Conservation (phyloP, 2,888 invertebrate species). For the Polietes domitor region DNA sequence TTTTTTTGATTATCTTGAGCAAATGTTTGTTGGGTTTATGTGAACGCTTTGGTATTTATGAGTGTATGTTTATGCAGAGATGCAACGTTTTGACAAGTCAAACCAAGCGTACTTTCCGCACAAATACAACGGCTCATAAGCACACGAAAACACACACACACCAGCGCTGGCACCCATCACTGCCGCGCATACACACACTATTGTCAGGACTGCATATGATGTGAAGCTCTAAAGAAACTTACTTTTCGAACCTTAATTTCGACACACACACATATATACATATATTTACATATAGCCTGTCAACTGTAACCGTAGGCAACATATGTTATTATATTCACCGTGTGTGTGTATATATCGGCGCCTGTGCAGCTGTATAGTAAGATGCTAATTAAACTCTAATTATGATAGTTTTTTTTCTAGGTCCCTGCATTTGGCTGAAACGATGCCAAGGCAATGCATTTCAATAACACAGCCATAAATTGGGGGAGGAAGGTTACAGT, state of each 20-base stretch:
- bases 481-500: too few relatives aligned
- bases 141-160: background rate
- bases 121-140: slow-evolving; percentile 25
- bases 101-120: slow-evolving; percentile 52
- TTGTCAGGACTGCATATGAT: slow-evolving; percentile 17
- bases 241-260: background rate
- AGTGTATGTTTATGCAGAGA: slow-evolving; percentile 37
- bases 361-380: slow-evolving; percentile 37
- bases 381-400: slow-evolving; percentile 71
- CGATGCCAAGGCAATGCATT: slow-evolving; percentile 51
- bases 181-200: slow-evolving; percentile 20
- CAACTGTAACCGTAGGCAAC: background rate
- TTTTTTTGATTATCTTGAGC: too few relatives aligned
- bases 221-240: background rate
- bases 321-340: background rate
- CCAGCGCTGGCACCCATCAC: background rate
- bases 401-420: slow-evolving; percentile 66
- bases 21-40: background rate
- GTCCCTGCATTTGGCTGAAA: slow-evolving; percentile 44
- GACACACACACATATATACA: background rate
- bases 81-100: slow-evolving; percentile 56
- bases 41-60: slow-evolving; percentile 9
- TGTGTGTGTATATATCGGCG: background rate
- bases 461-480: too few relatives aligned
- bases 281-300: background rate